These are phyloP conservation scores for Pseudorasbora parva DNA, from an alignment of 2,113 vertebrate genomes.

Conservation along the genomic window DNA sequence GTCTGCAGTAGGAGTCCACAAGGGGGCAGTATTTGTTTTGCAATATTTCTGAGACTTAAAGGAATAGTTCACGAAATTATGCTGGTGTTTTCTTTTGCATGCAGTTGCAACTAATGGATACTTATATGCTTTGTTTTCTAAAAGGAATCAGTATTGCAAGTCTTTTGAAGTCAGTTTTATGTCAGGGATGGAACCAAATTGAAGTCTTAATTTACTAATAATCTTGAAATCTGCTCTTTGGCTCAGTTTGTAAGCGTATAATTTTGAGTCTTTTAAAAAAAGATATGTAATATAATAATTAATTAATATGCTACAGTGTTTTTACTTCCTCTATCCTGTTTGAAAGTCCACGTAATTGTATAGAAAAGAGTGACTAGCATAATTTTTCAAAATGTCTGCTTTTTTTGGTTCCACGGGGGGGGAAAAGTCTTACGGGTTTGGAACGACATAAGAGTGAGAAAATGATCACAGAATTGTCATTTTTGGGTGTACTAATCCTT, in stretches of 20 bases:
- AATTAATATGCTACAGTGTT: neutral
- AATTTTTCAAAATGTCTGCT: neutral
- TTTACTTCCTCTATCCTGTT: neutral
- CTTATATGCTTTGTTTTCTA: neutral
- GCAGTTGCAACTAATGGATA: neutral
- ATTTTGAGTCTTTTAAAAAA: neutral
- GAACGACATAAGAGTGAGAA: neutral
- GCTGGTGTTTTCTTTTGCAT: neutral
- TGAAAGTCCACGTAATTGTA: neutral
- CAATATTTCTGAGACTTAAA: neutral
- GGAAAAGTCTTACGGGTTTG: neutral
- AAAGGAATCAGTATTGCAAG: neutral
- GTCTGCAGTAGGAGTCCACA: neutral
- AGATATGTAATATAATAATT: too few relatives aligned
- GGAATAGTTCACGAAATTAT: neutral
- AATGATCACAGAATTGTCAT: neutral
- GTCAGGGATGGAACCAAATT: neutral
- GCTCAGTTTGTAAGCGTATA: neutral
- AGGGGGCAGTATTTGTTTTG: conserved; percentile 23
- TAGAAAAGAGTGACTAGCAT: neutral
- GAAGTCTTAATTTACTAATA: neutral
- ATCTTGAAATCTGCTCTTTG: neutral
- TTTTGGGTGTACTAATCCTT: neutral
- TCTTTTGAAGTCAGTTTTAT: neutral
- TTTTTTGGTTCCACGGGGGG: neutral